These are phyloP conservation scores for Malaclemys terrapin DNA, from an alignment of 2,113 vertebrate species.

Conservation along the genomic window DNA sequence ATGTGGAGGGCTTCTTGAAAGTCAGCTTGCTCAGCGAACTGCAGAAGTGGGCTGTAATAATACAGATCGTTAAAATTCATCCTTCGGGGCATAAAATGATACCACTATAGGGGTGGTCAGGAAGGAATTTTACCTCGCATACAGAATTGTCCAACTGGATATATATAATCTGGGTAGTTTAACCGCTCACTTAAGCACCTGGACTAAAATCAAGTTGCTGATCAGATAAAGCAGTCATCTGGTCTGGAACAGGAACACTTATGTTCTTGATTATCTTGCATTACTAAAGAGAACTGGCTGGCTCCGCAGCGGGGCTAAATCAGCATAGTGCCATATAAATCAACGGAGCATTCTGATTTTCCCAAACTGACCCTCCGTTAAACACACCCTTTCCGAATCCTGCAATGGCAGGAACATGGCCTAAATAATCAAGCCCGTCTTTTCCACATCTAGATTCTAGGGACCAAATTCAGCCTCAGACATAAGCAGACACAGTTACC, in stretches of 20 bases:
- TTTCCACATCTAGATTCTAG: fast-evolving
- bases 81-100: neutral
- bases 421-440: neutral
- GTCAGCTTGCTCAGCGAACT: neutral
- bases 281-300: neutral
- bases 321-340: neutral
- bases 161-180: neutral
- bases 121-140: neutral
- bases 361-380: neutral
- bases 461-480: neutral
- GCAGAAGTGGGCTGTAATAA: neutral
- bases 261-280: neutral
- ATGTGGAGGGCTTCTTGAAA: neutral
- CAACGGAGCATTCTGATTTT: neutral
- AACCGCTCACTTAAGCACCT: neutral
- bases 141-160: neutral
- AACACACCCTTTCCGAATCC: neutral
- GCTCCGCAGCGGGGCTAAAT: neutral
- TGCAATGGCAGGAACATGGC: fast-evolving
- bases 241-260: neutral
- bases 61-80: neutral
- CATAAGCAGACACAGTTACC: neutral
- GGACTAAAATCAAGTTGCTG: neutral
- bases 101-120: too few species aligned
- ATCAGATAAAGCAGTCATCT: neutral